A percentile compares a stretch with the other conserved stretches of the same genome.
Conservation (phyloP, 2,888 invertebrate genomes). For the Lithophane semibrunnea region DNA sequence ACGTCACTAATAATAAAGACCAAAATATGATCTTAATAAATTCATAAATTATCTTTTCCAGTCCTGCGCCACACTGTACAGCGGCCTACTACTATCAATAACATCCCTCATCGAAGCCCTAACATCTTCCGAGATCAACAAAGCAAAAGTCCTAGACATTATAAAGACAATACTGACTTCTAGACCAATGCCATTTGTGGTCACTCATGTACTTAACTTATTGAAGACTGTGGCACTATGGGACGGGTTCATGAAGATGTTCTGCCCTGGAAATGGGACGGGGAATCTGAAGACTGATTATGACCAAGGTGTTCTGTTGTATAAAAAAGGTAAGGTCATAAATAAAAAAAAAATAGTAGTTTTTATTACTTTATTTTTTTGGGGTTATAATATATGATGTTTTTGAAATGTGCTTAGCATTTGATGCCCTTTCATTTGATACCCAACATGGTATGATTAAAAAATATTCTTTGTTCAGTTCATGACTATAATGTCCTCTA, state of each 20-base stretch:
- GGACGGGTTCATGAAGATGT: conserved; percentile 61
- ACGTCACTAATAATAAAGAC: neutral
- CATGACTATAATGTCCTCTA: too few relatives aligned
- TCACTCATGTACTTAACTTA: conserved; percentile 69
- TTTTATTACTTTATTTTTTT: too few relatives aligned
- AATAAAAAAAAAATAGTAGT: too few relatives aligned
- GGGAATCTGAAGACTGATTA: conserved; percentile 83
- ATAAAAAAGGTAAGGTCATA: conserved; percentile 79
- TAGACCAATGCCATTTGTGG: conserved; percentile 77
- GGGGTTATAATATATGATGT: too few relatives aligned
- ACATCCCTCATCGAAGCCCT: conserved; percentile 60
- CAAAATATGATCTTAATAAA: neutral
- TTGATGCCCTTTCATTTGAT: too few relatives aligned
- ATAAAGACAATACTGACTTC: conserved; percentile 74
- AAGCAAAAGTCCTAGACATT: conserved; percentile 64
- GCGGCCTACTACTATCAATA: conserved; percentile 78
- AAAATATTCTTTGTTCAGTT: too few relatives aligned
- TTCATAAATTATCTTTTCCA: conserved; percentile 59
- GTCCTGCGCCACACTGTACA: conserved; percentile 81
- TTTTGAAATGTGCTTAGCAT: too few relatives aligned
- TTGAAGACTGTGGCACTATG: conserved; percentile 64
- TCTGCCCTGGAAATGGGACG: conserved; percentile 72
- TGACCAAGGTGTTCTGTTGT: conserved; percentile 85
- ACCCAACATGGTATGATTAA: too few relatives aligned
- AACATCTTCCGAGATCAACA: conserved; percentile 28